These are phyloP conservation scores for Myoxocephalus aenaeus DNA, from an alignment of 2,797 vertebrate species.

Conservation along the genomic window DNA sequence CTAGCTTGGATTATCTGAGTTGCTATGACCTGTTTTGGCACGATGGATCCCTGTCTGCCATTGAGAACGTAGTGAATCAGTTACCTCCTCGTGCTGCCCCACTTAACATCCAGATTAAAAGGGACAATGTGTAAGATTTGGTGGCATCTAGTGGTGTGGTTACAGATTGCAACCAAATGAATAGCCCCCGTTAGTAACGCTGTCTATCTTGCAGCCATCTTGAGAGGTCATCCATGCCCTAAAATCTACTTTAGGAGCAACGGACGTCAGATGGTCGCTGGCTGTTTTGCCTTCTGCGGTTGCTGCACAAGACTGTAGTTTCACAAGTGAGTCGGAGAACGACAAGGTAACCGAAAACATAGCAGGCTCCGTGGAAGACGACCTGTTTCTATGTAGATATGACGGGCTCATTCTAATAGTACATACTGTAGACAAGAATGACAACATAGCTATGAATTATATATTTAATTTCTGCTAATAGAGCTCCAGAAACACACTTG, in stretches of 20 bases:
- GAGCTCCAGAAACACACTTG: neutral
- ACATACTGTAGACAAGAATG: neutral
- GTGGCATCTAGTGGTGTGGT: neutral
- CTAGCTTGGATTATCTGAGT: constrained; percentile 1
- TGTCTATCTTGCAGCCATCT: no score
- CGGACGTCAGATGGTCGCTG: neutral
- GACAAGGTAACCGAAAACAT: neutral
- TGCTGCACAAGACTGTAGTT: neutral
- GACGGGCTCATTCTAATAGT: neutral
- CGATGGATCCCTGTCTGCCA: neutral
- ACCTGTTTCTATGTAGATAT: neutral
- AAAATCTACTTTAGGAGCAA: neutral
- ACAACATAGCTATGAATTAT: neutral
- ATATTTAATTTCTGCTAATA: neutral
- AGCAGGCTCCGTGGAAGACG: neutral
- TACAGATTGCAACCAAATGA: neutral
- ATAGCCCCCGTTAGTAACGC: neutral
- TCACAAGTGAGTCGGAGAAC: neutral
- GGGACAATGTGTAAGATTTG: neutral
- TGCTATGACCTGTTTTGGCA: constrained; percentile 9
- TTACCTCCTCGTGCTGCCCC: neutral
- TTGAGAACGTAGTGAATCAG: constrained; percentile 6
- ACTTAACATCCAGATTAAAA: neutral
- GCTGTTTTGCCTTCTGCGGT: neutral
- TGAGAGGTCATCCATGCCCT: neutral